A percentile compares a stretch with the other conserved stretches of the same genome.
Evolutionary conservation across 2,888 invertebrate species (phyloP).

Genomic region (Cataglyphis cursor): DNA sequence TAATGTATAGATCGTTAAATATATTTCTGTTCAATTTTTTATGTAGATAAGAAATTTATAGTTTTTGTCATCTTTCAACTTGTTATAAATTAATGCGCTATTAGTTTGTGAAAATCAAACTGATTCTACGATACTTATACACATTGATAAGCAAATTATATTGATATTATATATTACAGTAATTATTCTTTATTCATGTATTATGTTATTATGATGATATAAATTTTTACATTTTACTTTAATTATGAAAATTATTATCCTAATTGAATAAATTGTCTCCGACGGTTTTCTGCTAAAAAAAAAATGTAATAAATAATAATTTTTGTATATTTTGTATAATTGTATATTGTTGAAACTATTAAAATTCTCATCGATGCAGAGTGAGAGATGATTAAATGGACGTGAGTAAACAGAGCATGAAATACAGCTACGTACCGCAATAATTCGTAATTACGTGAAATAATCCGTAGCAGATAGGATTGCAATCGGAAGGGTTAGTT

Average conservation of each 20-base stretch:
- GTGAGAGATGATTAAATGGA: slow-evolving; percentile 23
- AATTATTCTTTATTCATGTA: not conserved
- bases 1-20: not conserved
- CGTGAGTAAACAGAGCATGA: slow-evolving; percentile 3
- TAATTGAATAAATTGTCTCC: not conserved
- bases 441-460: slow-evolving; percentile 51
- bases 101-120: not conserved
- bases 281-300: not conserved
- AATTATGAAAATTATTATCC: slow-evolving; percentile 3
- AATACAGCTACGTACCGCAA: slow-evolving; percentile 1
- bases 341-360: not conserved
- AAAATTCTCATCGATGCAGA: not conserved
- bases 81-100: not conserved
- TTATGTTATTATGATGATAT: not conserved
- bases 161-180: not conserved
- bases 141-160: no score
- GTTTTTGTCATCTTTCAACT: not conserved
- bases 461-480: slow-evolving; percentile 42
- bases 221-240: not conserved
- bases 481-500: slow-evolving; percentile 39
- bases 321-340: not conserved
- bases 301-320: not conserved
- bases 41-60: not conserved
- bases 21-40: not conserved
- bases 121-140: not conserved